These are phyloP conservation scores for Amblyraja radiata DNA, from an alignment of 2,797 vertebrate genomes.

Conservation along the genomic window DNA sequence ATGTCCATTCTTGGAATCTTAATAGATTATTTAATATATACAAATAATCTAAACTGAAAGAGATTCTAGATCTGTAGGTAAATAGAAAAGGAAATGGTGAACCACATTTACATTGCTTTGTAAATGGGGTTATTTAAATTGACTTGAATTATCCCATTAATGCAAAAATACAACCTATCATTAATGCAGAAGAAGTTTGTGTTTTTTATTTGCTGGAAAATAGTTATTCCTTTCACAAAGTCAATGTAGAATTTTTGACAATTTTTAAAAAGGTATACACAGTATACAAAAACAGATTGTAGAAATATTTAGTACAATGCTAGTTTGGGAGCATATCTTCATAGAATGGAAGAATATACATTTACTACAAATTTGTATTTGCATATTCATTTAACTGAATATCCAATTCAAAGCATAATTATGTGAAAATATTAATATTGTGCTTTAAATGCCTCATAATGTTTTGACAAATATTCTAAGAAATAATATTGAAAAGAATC, in stretches of 20 bases:
- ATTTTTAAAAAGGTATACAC: not conserved
- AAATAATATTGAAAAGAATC: not conserved
- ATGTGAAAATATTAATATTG: not conserved
- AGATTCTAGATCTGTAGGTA: too few relatives aligned
- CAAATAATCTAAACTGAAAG: not conserved
- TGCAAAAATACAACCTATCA: not conserved
- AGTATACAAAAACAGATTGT: slow-evolving; percentile 10
- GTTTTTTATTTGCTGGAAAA: not conserved
- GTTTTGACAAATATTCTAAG: not conserved
- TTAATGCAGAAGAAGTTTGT: not conserved
- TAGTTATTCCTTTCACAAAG: not conserved
- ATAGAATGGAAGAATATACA: not conserved
- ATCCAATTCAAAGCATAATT: not conserved
- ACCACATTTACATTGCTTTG: not conserved
- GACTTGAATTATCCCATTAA: not conserved
- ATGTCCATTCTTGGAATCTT: not conserved
- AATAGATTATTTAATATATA: not conserved
- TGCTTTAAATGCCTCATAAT: not conserved
- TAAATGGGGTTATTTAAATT: not conserved
- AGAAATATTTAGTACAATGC: not conserved
- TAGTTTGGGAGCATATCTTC: not conserved
- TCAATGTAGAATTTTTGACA: not conserved
- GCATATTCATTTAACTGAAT: not conserved
- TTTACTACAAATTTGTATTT: not conserved
- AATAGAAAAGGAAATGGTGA: not conserved